Conservation (phyloP, 2,888 invertebrate species). For the Heteromurus nitidus region DNA sequence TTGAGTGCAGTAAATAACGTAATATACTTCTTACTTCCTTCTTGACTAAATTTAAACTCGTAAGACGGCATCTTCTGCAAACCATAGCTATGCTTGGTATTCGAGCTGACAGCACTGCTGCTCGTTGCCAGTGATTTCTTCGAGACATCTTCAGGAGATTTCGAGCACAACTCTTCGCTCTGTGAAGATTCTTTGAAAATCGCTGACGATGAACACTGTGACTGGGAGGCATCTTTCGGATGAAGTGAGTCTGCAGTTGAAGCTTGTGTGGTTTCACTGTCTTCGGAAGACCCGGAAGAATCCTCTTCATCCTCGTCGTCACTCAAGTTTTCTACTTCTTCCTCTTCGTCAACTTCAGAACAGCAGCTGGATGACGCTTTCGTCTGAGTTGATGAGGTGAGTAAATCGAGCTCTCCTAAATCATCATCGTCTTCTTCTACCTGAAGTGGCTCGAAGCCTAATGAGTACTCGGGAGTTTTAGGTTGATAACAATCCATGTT, state of each 20-base stretch:
- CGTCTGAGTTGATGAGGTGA: constrained; percentile 19
- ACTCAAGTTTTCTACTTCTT: constrained; percentile 33
- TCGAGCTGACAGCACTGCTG: background rate
- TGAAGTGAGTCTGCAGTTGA: constrained; percentile 35
- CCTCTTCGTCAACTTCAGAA: constrained; percentile 52
- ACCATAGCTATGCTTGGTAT: constrained; percentile 49
- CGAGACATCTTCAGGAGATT: constrained; percentile 50
- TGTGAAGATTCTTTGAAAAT: constrained; percentile 30
- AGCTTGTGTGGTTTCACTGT: constrained; percentile 46
- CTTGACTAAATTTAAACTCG: constrained; percentile 69
- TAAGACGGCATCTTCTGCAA: constrained; percentile 72
- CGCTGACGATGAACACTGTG: constrained; percentile 38
- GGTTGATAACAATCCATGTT: constrained; percentile 39
- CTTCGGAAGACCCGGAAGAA: constrained; percentile 59
- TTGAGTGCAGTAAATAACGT: background rate
- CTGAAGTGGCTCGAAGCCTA: constrained; percentile 71
- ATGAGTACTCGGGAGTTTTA: constrained; percentile 48
- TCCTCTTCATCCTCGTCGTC: constrained; percentile 50
- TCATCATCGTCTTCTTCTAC: constrained; percentile 65
- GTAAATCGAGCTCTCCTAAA: constrained; percentile 33
- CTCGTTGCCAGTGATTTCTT: background rate
- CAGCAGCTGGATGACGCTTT: constrained; percentile 50
- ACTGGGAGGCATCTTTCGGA: constrained; percentile 56
- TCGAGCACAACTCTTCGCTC: constrained; percentile 12
- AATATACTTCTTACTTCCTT: constrained; percentile 51